Percentiles rank a stretch among this genome's conserved stretches.
phyloP scores from a whole-genome alignment of 2,113 vertebrate species.

The Bostrychus sinensis region DNA sequence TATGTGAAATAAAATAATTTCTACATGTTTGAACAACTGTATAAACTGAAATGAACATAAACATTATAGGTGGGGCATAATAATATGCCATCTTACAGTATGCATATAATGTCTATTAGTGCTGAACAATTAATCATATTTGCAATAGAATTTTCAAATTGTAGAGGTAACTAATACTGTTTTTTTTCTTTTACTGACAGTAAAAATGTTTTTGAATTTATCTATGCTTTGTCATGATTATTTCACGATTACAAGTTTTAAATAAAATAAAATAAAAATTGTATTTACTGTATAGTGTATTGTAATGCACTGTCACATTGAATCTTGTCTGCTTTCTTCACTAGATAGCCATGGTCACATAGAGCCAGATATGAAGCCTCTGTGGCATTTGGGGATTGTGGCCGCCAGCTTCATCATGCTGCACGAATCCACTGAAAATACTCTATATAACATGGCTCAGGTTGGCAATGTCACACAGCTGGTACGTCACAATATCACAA shows the following conservation, averaged over 20 bases:
- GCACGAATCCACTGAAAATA: constrained; percentile 88
- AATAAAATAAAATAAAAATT: too few relatives aligned
- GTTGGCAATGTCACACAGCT: constrained; percentile 87
- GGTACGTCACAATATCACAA: constrained; percentile 75
- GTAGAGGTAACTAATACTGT: too few relatives aligned
- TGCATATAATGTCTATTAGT: too few relatives aligned
- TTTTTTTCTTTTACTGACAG: too few relatives aligned
- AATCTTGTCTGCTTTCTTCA: background rate
- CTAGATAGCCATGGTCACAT: constrained; percentile 86
- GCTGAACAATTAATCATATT: too few relatives aligned
- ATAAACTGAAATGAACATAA: background rate
- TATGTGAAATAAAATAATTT: constrained; percentile 43
- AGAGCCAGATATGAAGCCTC: constrained; percentile 82
- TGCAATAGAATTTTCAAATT: too few relatives aligned
- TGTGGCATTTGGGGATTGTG: constrained; percentile 79
- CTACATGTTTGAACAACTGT: background rate
- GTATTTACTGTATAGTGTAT: background rate
- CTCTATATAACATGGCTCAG: constrained; percentile 83
- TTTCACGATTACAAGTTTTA: too few relatives aligned
- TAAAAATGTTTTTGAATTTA: too few relatives aligned
- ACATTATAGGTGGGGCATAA: background rate
- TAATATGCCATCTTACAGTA: too few relatives aligned
- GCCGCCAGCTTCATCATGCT: constrained; percentile 87
- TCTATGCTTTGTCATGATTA: too few relatives aligned
- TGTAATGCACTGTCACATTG: background rate